A percentile compares a stretch with the other conserved stretches of the same genome.
These are phyloP conservation scores for Bombus pascuorum DNA, from an alignment of 1,140 invertebrate genomes.

Conservation along the genomic window DNA sequence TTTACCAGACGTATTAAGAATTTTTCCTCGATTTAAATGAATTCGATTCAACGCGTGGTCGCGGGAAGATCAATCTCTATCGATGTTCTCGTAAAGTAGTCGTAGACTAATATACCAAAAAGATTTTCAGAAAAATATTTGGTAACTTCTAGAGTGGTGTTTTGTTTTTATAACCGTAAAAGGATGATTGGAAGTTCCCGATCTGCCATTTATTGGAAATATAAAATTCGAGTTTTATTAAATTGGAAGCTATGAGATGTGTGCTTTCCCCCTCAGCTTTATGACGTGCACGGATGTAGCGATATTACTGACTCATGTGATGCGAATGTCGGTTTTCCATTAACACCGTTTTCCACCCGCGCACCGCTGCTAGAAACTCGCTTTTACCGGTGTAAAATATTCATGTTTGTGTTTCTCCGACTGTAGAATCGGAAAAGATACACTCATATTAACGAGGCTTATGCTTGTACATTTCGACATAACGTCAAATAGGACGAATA, in stretches of 20 bases:
- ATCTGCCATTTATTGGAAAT: constrained; percentile 3
- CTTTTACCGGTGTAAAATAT: not conserved
- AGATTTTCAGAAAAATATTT: not conserved
- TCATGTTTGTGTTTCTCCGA: constrained; percentile 1
- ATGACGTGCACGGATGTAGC: not conserved
- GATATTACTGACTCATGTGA: constrained; percentile 18
- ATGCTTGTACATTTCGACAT: too few species aligned
- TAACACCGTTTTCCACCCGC: constrained; percentile 29
- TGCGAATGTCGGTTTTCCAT: constrained; percentile 33
- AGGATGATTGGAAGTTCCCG: not conserved
- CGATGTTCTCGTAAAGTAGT: not conserved
- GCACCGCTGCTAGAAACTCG: not conserved
- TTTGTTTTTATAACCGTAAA: constrained; percentile 19
- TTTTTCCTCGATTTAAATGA: not conserved
- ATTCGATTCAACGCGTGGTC: not conserved
- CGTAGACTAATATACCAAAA: not conserved
- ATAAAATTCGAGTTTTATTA: constrained; percentile 42
- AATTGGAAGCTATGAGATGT: constrained; percentile 1
- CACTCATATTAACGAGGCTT: not conserved
- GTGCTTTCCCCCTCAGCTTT: constrained; percentile 1
- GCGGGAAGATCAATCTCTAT: not conserved
- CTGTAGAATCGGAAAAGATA: too few species aligned
- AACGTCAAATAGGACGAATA: not conserved
- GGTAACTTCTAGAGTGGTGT: not conserved
- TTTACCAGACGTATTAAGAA: not conserved